Evolutionary conservation across 2,797 vertebrate species (phyloP), one percentile per base, ranked within the genome.

Genomic region (Zalophus californianus): DNA sequence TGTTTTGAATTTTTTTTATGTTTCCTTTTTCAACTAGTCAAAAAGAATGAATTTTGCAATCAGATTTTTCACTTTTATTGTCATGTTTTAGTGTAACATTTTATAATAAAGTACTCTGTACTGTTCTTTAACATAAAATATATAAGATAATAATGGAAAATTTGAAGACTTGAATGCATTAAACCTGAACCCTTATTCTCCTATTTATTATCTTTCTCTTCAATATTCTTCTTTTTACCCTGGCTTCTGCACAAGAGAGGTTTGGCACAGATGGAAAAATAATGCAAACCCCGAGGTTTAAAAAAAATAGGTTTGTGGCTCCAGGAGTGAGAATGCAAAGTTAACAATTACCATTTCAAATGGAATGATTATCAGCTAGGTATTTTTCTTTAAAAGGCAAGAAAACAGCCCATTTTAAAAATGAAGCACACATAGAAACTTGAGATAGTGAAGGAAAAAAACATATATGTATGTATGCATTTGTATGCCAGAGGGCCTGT

Each of bases 111-210:
- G 60, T 78, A 77, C 27, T 77, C 7, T 52, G 16, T 44, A n/a
- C 29, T 62, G 66, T 14, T 88, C 64, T 95, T 86, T 52, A 93
- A 41, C 72, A 73, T 68, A 85, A 78, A 60, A 90, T 60, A 78
- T n/a, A 35, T 86, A 72, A 48, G 62, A 64, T 78, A 86, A 44
- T 77, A 32, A 54, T 78, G 21, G 20, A 58, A 78, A 27, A 14
- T 60, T 83, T 66, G 38, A 78, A 84, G 38, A 73, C 90, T 60
- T 52, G 78, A 96, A 84, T 82, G 13, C 48, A 90, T 79, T 79
- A 58, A 87, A 64, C 10, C 73, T 90, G 60, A 79, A 84, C 14
- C 16, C 20, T 92, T 15, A 35, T 50, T 86, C n/a, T 83, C 12
- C 25, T 78, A 56, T 54, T 96, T 7, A 87, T 60, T 72, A 41